A percentile compares a stretch with the other conserved stretches of the same genome.
These are phyloP conservation scores for Leptopilina clavipes DNA, from an alignment of 1,140 invertebrate species.

Conservation along the genomic window DNA sequence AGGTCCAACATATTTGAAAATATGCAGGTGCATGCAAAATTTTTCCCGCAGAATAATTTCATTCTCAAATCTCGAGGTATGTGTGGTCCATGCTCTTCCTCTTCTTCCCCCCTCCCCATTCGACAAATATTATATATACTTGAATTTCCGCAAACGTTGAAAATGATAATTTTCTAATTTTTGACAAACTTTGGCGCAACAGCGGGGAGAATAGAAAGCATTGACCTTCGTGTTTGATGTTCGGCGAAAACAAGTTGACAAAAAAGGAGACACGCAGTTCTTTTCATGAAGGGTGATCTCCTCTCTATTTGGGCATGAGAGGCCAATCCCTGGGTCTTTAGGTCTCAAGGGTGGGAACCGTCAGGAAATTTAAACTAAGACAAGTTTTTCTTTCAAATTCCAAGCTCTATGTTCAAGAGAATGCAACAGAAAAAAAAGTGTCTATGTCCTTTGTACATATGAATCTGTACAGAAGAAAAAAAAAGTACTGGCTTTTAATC, in stretches of 20 bases:
- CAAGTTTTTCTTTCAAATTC: conserved; percentile 10
- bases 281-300: conserved; percentile 35
- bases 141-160: neutral
- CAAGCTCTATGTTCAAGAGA: neutral
- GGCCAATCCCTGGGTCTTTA: conserved; percentile 32
- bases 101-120: neutral
- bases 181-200: neutral
- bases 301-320: conserved; percentile 38
- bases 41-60: conserved; percentile 13
- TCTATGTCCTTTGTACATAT: neutral
- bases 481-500: neutral
- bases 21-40: conserved; percentile 24
- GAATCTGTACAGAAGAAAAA: neutral
- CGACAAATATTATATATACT: too few relatives aligned
- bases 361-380: conserved; percentile 26
- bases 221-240: conserved; percentile 11
- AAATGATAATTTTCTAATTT: neutral
- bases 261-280: conserved; percentile 14
- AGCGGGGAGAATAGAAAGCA: neutral
- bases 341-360: conserved; percentile 36
- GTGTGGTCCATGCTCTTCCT: neutral
- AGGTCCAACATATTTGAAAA: neutral
- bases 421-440: neutral
- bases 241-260: conserved; percentile 7
- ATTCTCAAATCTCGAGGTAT: neutral